Base-by-base conservation (phyloP, 2,113 vertebrate species). In the Channa argus region DNA sequence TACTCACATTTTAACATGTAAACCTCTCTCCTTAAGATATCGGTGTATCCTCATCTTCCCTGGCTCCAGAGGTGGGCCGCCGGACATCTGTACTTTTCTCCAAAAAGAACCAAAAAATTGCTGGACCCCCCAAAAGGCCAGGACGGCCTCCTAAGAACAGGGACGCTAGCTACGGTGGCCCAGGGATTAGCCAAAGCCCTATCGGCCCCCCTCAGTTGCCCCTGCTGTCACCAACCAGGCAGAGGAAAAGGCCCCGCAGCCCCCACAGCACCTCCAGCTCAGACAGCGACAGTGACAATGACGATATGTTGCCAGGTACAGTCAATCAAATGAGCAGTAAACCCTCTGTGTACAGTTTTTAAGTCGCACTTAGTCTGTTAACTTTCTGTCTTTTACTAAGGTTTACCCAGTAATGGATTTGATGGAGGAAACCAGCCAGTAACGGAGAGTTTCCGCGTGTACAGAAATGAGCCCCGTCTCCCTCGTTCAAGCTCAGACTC, bases 1-100 rank as follows among this genome's bases (percentile, higher is more conserved):
- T 51, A 14, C 34, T 55, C 24, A 2, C 5, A 13, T 52, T 74
- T 66, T 54, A 66, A 72, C 49, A 38, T 34, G 9, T 38, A 8
- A 63, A 70, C 6, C 36, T 41, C 81, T 79, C 15, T 50, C 85
- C 51, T 82, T 68, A 80, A 98, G 96, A 97, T 76, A 86, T 96
- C 70, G 95, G 94, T 70, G 94, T 95, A 63, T 96, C 96, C 82
- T 96, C 96, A 72, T 99, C 96, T 52, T 95, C 94, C 2, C 92
- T 96, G 77, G 96, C 97, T 36, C 96, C 97, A 47, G 97, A 99
- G 91, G 98, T 99, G 76, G 98, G 98, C 72, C 95, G 97, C 65
- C 96, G 98, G 80, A 99, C 98, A 15, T 98, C 97, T 9, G 96
- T 99, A 80, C 97, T 99, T 72, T 99, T 99, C 93, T 98, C 97